Conservation (phyloP, 1,140 invertebrate species). For the Drosophila kikkawai region DNA sequence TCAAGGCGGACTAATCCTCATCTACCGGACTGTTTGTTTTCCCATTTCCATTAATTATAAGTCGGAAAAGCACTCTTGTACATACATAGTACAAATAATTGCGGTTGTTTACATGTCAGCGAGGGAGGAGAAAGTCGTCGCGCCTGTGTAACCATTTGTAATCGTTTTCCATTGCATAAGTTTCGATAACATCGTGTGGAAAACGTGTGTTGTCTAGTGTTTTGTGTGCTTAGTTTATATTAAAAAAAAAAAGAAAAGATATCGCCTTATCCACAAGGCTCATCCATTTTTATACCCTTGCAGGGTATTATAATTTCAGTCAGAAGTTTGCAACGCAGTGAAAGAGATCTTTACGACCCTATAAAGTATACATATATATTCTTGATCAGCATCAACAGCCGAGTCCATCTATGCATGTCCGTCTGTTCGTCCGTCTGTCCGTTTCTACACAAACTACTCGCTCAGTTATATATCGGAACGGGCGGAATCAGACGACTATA, state of each 20-base stretch:
- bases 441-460: too few species aligned
- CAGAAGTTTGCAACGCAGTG: too few species aligned
- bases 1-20: conserved; percentile 45
- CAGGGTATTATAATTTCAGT: too few species aligned
- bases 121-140: conserved; percentile 46
- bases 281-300: too few species aligned
- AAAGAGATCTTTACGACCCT: too few species aligned
- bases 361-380: too few species aligned
- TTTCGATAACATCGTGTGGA: conserved; percentile 60
- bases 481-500: too few species aligned
- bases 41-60: conserved; percentile 60
- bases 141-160: conserved; percentile 56
- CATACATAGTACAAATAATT: conserved; percentile 37
- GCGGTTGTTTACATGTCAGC: conserved; percentile 43
- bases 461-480: too few species aligned
- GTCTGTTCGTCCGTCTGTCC: too few species aligned
- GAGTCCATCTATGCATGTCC: too few species aligned
- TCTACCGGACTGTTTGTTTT: conserved; percentile 26
- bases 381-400: too few species aligned
- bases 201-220: conserved; percentile 46
- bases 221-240: conserved; percentile 52
- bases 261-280: too few species aligned
- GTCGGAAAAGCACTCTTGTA: conserved; percentile 54
- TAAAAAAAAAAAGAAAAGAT: conserved; percentile 37
- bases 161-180: conserved; percentile 69